Percentiles rank a stretch among this genome's conserved stretches.
phyloP scores from a whole-genome alignment of 2,797 vertebrate species.

The Ambastaia sidthimunki region DNA sequence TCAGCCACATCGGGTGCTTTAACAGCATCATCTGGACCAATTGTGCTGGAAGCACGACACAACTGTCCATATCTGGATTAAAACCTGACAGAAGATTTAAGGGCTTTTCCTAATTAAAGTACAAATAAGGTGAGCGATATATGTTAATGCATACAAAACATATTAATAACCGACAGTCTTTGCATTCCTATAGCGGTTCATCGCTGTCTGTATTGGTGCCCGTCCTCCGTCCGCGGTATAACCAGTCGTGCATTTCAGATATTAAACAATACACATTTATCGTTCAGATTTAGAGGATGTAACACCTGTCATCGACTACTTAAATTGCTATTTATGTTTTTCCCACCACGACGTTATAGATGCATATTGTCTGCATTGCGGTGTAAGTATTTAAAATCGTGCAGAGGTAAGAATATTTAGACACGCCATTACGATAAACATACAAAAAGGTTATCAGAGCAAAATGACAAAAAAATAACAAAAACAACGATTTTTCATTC shows the following conservation, averaged over 20 bases:
- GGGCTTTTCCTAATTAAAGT: background rate
- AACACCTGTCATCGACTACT: background rate
- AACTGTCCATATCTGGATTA: constrained; percentile 8
- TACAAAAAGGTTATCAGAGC: background rate
- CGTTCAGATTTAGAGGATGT: background rate
- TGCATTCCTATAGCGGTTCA: background rate
- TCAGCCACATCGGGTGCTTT: constrained; percentile 26
- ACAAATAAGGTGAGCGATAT: constrained; percentile 24
- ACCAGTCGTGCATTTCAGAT: background rate
- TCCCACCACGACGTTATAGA: background rate
- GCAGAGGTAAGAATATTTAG: constrained; percentile 21
- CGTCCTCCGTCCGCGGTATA: background rate
- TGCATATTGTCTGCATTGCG: constrained; percentile 25
- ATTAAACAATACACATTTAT: background rate
- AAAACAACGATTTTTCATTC: background rate
- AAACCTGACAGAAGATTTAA: constrained; percentile 1
- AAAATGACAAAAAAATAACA: background rate
- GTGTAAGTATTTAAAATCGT: constrained; percentile 10
- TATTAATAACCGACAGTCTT: background rate
- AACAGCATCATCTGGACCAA: constrained; percentile 47
- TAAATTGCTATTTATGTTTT: background rate
- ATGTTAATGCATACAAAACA: constrained; percentile 5
- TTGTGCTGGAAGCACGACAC: background rate
- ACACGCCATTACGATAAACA: background rate
- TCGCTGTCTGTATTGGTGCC: constrained; percentile 17